Conservation (phyloP, 2,113 vertebrate species). For the Loxodonta africana region DNA sequence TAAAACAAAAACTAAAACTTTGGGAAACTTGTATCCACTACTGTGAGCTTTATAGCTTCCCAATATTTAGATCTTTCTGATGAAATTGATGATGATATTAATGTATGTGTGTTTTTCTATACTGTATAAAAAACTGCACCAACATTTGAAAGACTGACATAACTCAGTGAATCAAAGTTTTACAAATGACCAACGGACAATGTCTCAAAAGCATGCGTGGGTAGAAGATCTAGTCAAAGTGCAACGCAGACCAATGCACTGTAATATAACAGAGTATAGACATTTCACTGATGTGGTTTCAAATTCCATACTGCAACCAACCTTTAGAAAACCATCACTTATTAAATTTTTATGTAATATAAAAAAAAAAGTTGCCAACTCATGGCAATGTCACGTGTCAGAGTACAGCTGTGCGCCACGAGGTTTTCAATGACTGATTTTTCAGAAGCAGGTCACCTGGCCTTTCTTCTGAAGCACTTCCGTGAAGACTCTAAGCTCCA, state of each 20-base stretch:
- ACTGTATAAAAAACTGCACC: not conserved
- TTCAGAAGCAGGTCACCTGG: not conserved
- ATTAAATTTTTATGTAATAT: not conserved
- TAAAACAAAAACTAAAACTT: conserved; percentile 45
- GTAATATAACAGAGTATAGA: not conserved
- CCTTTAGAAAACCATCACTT: not conserved
- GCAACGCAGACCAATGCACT: not conserved
- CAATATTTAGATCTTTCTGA: not conserved
- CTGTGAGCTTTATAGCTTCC: not conserved
- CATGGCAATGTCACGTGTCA: not conserved
- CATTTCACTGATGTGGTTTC: not conserved
- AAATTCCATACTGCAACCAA: not conserved
- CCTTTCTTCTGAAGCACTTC: not conserved
- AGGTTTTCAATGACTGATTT: not conserved
- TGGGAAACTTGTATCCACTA: not conserved
- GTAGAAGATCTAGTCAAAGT: not conserved
- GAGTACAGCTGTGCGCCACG: not conserved
- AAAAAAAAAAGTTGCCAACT: not conserved
- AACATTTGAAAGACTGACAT: not conserved
- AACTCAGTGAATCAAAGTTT: not conserved
- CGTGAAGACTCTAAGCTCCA: not conserved
- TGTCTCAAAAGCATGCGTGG: not conserved
- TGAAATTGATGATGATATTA: not conserved
- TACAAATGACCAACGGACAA: not conserved
- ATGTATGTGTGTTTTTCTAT: not conserved